Evolutionary conservation across 2,113 vertebrate species (phyloP).

Genomic region (Chloebia gouldiae): DNA sequence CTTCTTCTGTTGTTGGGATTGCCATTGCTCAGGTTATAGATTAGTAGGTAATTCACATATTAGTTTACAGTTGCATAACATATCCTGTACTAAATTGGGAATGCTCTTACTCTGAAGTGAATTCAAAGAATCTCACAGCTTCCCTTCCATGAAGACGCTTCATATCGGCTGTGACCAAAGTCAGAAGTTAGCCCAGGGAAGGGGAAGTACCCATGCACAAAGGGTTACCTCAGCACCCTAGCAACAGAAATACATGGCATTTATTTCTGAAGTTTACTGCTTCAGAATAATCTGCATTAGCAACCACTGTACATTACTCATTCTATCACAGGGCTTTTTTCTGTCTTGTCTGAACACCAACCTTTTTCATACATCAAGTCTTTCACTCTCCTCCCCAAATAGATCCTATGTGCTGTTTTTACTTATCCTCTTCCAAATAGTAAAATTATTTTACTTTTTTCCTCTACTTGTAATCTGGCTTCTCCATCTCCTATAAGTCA

Average conservation of each 20-base stretch:
- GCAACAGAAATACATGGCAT: neutral
- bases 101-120: neutral
- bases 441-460: neutral
- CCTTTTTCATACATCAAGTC: neutral
- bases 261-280: neutral
- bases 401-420: neutral
- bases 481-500: neutral
- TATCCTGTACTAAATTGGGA: neutral
- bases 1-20: neutral
- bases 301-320: neutral
- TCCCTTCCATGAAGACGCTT: neutral
- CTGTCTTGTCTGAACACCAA: neutral
- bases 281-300: neutral
- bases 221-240: neutral
- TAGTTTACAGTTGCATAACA: neutral
- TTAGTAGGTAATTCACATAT: neutral
- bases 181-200: neutral
- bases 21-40: neutral
- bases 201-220: neutral
- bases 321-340: neutral
- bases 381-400: neutral
- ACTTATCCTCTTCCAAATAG: neutral
- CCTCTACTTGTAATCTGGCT: neutral
- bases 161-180: fast-evolving
- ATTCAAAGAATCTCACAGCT: neutral